These are phyloP conservation scores for Rhincodon typus DNA, from an alignment of 2,797 vertebrate genomes.

Conservation along the genomic window DNA sequence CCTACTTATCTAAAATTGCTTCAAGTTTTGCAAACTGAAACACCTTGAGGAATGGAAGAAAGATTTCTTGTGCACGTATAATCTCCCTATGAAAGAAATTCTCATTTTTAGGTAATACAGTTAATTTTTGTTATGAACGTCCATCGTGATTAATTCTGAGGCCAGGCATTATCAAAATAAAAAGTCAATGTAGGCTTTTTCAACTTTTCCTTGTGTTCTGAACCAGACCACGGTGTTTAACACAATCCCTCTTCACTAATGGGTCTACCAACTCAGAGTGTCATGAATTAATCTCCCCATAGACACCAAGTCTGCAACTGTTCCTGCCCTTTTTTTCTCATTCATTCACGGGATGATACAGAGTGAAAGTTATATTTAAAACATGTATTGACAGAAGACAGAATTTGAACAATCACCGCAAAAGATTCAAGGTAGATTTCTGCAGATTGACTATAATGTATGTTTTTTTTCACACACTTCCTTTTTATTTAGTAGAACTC, in stretches of 20 bases:
- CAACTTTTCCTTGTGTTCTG: neutral
- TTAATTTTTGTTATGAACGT: neutral
- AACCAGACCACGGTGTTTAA: neutral
- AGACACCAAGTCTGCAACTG: neutral
- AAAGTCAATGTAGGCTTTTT: neutral
- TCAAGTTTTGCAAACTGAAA: neutral
- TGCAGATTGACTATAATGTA: neutral
- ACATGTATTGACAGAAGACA: too few relatives aligned
- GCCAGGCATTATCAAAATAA: neutral
- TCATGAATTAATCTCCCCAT: neutral
- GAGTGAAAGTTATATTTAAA: too few relatives aligned
- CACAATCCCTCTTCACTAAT: neutral
- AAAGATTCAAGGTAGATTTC: neutral
- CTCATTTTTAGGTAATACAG: neutral
- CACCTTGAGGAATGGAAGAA: neutral
- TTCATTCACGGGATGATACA: neutral
- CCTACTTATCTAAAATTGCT: neutral
- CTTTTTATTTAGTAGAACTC: too few relatives aligned
- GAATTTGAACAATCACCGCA: neutral
- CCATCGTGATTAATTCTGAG: neutral
- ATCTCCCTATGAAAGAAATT: neutral
- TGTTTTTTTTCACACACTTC: neutral
- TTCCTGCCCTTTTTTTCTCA: neutral
- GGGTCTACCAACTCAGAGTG: neutral
- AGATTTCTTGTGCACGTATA: neutral